Evolutionary conservation across 2,888 invertebrate genomes (phyloP).

Genomic region (Glyphotaelius pellucidus): DNA sequence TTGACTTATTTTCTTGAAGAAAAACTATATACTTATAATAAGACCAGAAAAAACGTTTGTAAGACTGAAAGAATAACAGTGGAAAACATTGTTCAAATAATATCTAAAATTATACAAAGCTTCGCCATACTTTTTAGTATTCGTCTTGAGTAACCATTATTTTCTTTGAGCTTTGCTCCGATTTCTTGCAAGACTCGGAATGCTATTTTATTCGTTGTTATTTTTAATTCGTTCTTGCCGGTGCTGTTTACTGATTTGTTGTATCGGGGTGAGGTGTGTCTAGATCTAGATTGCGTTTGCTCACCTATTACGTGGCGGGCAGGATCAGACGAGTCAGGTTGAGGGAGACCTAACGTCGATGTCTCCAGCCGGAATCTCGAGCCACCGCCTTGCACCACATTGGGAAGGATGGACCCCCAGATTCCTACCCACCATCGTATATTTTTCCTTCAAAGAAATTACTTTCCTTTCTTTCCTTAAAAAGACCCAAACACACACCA

Average conservation of each 20-base stretch:
- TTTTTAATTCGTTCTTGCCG: neutral
- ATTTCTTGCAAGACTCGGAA: neutral
- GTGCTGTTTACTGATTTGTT: neutral
- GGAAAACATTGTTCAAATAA: neutral
- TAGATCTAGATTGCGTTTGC: too few species aligned
- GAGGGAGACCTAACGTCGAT: too few species aligned
- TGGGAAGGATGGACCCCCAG: too few species aligned
- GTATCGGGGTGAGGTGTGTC: neutral
- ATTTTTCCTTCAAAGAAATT: too few species aligned
- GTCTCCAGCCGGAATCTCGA: too few species aligned
- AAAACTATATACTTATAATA: neutral
- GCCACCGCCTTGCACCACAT: too few species aligned
- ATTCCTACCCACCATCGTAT: too few species aligned
- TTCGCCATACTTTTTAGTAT: too few species aligned
- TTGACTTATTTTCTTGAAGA: neutral
- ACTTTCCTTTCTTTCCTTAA: too few species aligned
- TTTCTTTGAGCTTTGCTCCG: neutral
- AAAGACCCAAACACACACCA: too few species aligned
- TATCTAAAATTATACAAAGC: neutral
- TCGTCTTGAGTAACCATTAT: neutral
- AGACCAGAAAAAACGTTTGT: neutral
- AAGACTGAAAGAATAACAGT: neutral
- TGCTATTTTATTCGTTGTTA: neutral
- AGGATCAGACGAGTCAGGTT: too few species aligned
- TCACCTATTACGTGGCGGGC: too few species aligned